phyloP scores from a whole-genome alignment of 2,113 vertebrate species.

The Nerophis lumbriciformis region DNA sequence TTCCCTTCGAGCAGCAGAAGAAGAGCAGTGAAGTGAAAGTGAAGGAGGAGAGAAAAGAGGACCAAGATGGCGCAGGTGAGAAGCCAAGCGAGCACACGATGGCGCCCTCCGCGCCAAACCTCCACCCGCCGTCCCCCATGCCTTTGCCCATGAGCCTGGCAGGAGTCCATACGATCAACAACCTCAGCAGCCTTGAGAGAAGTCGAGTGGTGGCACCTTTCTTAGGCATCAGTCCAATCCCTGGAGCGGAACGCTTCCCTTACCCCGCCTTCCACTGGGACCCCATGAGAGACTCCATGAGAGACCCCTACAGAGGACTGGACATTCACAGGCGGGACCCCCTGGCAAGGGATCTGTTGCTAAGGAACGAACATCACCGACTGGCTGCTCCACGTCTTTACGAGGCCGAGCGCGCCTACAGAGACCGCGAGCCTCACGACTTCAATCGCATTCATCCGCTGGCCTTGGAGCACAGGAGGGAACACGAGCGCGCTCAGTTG shows the following conservation, averaged over 20 bases:
- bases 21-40: conserved; percentile 89
- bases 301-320: conserved; percentile 90
- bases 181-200: conserved; percentile 85
- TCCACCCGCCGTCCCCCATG: conserved; percentile 83
- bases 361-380: conserved; percentile 88
- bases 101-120: conserved; percentile 69
- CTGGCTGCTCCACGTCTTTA: conserved; percentile 82
- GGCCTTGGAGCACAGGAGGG: conserved; percentile 82
- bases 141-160: conserved; percentile 85
- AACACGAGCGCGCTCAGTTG: conserved; percentile 84
- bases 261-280: conserved; percentile 97
- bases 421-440: conserved; percentile 91
- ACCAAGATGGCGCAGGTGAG: conserved; percentile 80
- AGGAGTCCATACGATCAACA: conserved; percentile 88
- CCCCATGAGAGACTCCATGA: conserved; percentile 92
- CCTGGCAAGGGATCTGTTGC: conserved; percentile 79
- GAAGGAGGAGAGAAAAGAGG: conserved; percentile 94
- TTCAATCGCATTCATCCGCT: conserved; percentile 82
- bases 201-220: conserved; percentile 95
- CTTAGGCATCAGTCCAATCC: conserved; percentile 93
- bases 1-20: conserved; percentile 81
- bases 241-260: conserved; percentile 90
- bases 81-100: conserved; percentile 70
- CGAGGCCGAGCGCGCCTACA: conserved; percentile 86
- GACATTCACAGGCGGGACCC: conserved; percentile 84